phyloP scores from a whole-genome alignment of 2,113 vertebrate genomes.

The Copsychus sechellarum region DNA sequence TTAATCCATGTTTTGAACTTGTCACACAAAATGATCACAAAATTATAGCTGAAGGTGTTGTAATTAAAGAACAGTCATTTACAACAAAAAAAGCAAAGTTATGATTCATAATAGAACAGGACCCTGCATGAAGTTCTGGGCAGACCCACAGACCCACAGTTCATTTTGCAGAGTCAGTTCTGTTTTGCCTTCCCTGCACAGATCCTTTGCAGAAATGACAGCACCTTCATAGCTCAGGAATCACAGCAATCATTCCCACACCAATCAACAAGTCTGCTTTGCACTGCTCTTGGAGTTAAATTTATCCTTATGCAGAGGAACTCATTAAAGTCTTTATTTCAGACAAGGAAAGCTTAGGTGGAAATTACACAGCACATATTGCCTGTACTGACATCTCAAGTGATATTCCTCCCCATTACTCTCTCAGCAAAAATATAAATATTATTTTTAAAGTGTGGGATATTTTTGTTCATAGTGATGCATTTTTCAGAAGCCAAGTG shows the following conservation, averaged over 20 bases:
- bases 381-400: not conserved
- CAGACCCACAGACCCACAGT: not conserved
- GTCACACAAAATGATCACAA: not conserved
- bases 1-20: not conserved
- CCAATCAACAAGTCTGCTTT: not conserved
- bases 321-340: not conserved
- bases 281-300: not conserved
- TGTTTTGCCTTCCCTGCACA: not conserved
- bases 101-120: not conserved
- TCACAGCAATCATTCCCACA: constrained; percentile 17
- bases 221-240: not conserved
- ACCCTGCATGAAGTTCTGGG: not conserved
- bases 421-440: not conserved
- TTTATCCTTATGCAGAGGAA: constrained; percentile 15
- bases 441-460: not conserved
- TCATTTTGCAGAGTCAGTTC: not conserved
- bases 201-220: not conserved
- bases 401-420: not conserved
- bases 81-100: not conserved
- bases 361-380: not conserved
- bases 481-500: not conserved
- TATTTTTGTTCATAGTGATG: not conserved
- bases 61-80: not conserved
- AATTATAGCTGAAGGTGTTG: not conserved
- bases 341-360: not conserved